Base-by-base conservation (phyloP, 1,140 invertebrate genomes). In the Bombus difficillimus region DNA sequence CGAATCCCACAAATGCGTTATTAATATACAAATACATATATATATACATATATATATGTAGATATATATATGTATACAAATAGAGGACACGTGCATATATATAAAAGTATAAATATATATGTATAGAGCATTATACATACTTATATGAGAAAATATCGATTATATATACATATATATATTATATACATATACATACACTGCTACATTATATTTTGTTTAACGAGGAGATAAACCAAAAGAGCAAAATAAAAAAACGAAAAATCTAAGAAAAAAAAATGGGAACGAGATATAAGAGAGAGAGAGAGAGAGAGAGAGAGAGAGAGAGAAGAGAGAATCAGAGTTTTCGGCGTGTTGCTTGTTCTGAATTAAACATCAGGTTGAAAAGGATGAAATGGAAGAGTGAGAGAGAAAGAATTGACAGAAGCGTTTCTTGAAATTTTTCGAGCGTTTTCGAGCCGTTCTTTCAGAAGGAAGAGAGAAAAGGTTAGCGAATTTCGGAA, bases 151-250 rank as follows among this genome's bases (percentile, higher is more conserved):
- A 84, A 84, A 74, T 87, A 91, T 84, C 78, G 81, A 80, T 85
- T 87, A 85, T 80, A 88, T 57, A 85, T 89, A 81, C 80, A 87
- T 72, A 89, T 80, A 87, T 76, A 59, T 57, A 86, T 34, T 43
- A 64, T 66, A 85, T 82, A 83, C 34, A 77, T n/a, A 89, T 43
- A 69, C 78, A 83, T 72, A 84, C 82, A 88, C 84, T 47, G 87
- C 82, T 92, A 91, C 90, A 91, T 93, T 92, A 90, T 92, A 91
- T 93, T 91, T 92, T 92, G 90, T 93, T 91, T 92, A 92, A 88
- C 80, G 83, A 84, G 75, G 71, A 86, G 82, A 84, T 47, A 88
- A 85, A 64, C 77, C 79, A 73, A 71, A 76, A 84, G 57, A 41
- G 43, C 79, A 74, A 53, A 69, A 77, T 69, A 66, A 78, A 43